A percentile compares a stretch with the other conserved stretches of the same genome.
Evolutionary conservation across 2,113 vertebrate species (phyloP).

Genomic region (Psittacara wagleri): DNA sequence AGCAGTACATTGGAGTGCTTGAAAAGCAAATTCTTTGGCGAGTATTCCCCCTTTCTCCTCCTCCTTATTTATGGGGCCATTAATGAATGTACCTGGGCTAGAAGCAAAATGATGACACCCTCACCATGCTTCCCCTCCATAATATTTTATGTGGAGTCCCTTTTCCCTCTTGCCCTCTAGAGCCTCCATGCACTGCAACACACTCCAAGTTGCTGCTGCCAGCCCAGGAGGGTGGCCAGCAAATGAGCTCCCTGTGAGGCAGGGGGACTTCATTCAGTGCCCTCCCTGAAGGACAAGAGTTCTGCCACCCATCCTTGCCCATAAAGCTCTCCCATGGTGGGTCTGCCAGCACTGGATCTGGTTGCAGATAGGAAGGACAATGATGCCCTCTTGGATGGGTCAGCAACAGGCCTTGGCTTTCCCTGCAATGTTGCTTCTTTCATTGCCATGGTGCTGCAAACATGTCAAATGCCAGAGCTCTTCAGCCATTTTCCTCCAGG

Average conservation of each 20-base stretch:
- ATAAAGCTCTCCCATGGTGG: rapidly evolving
- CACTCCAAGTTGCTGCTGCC: neutral
- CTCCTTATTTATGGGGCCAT: neutral
- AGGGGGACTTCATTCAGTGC: neutral
- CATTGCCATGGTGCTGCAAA: neutral
- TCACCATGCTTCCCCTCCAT: neutral
- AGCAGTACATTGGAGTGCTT: neutral
- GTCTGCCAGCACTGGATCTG: neutral
- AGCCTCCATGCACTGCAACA: neutral
- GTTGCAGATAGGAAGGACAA: neutral
- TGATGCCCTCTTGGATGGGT: neutral
- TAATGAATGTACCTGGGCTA: neutral
- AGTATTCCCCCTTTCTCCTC: neutral
- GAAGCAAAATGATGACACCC: neutral
- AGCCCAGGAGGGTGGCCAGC: neutral
- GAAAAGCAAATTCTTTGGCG: slow-evolving; percentile 13
- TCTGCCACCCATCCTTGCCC: neutral
- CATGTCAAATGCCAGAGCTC: slow-evolving; percentile 13
- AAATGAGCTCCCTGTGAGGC: neutral
- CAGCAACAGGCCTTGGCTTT: neutral
- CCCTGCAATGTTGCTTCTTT: neutral
- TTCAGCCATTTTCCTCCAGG: slow-evolving; percentile 14
- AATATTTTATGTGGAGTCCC: neutral
- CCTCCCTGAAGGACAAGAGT: neutral
- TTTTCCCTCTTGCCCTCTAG: neutral